Percentiles rank a stretch among this genome's conserved stretches.
phyloP scores from a whole-genome alignment of 2,113 vertebrate genomes.

The Lophura nycthemera region DNA sequence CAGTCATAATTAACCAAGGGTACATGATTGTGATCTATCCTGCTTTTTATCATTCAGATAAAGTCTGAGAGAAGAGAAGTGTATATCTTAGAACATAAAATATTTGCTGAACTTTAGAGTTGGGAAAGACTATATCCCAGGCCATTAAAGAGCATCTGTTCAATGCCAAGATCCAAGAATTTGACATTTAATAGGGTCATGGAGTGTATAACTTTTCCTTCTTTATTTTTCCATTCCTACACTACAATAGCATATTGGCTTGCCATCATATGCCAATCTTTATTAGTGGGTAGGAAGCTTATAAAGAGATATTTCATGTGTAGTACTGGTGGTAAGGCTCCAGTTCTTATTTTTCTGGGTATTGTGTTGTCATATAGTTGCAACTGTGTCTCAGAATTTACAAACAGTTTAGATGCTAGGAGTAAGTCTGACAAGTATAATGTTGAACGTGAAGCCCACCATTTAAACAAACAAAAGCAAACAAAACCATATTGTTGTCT shows the following conservation, averaged over 20 bases:
- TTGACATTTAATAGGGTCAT: constrained; percentile 37
- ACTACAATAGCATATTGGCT: neutral
- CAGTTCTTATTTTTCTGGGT: neutral
- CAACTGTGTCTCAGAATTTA: neutral
- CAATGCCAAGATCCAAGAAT: constrained; percentile 41
- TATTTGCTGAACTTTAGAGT: constrained; percentile 6
- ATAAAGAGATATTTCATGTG: neutral
- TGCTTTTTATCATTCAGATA: constrained; percentile 62
- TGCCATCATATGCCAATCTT: neutral
- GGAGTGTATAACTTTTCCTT: neutral
- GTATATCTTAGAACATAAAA: neutral
- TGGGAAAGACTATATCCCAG: neutral
- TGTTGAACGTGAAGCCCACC: neutral
- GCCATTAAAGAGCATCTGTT: constrained; percentile 56
- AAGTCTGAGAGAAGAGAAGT: neutral
- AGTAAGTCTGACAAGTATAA: neutral
- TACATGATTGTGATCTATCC: constrained; percentile 2
- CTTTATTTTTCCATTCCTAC: constrained; percentile 35
- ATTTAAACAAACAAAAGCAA: neutral
- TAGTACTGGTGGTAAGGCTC: neutral
- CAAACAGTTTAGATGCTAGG: neutral
- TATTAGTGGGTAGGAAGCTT: neutral
- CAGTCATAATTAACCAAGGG: constrained; percentile 23
- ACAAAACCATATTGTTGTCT: neutral
- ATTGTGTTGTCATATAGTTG: neutral